Conservation (phyloP, 2,797 vertebrate genomes). For the Setipinna tenuifilis region DNA sequence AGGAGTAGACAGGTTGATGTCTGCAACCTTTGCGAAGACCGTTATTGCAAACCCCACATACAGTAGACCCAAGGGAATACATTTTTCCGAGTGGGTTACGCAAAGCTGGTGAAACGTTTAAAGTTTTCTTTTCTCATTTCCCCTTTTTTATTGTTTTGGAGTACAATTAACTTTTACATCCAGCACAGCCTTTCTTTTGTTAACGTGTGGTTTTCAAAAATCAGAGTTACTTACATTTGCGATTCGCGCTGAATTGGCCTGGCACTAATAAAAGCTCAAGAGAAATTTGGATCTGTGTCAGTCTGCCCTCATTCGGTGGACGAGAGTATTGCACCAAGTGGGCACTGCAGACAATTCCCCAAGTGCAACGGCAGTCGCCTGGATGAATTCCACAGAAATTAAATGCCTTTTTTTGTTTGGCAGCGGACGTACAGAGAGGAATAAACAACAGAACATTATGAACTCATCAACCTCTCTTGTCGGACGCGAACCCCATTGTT, state of each 20-base stretch:
- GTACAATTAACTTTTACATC: background rate
- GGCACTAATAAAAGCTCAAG: background rate
- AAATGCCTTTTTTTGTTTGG: background rate
- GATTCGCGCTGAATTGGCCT: background rate
- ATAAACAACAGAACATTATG: background rate
- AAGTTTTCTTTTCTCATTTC: constrained; percentile 21
- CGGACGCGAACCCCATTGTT: background rate
- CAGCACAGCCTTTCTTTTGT: background rate
- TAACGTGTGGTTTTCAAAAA: background rate
- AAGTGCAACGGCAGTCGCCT: background rate
- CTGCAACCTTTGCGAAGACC: background rate
- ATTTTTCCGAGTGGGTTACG: constrained; percentile 14
- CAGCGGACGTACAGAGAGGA: background rate
- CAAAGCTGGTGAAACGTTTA: background rate
- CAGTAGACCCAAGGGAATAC: constrained; percentile 3
- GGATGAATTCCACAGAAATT: background rate
- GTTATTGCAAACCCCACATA: constrained; percentile 6
- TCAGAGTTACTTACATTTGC: background rate
- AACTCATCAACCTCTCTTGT: constrained; percentile 9
- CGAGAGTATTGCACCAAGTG: background rate
- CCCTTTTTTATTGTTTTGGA: constrained; percentile 6
- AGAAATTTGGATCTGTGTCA: background rate
- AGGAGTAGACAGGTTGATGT: background rate
- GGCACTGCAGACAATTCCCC: background rate
- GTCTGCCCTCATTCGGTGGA: constrained; percentile 41